phyloP scores from a whole-genome alignment of 2,888 invertebrate genomes.

The Lamellibrachia columna region DNA sequence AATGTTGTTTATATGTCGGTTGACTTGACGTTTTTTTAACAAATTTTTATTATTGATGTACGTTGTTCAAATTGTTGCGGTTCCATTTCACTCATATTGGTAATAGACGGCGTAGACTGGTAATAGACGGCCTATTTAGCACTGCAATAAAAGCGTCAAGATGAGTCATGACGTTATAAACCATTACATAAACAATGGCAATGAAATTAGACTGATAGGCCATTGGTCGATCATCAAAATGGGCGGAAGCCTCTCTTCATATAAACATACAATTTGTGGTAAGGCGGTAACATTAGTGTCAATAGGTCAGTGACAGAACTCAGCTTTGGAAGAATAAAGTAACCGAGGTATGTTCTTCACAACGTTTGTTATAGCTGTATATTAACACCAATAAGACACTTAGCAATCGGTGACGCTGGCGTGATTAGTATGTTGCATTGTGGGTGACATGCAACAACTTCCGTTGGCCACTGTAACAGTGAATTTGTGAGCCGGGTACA shows the following conservation, averaged over 20 bases:
- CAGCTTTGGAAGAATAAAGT: too few species aligned
- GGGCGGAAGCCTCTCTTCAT: too few species aligned
- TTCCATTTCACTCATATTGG: neutral
- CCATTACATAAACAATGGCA: neutral
- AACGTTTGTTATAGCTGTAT: neutral
- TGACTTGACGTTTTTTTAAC: neutral
- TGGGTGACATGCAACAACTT: too few species aligned
- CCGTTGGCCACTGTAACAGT: too few species aligned
- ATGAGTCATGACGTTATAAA: neutral
- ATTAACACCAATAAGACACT: too few species aligned
- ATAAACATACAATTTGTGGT: too few species aligned
- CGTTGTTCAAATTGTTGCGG: neutral
- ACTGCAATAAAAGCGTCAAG: neutral
- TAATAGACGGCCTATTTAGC: neutral
- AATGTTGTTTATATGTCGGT: neutral
- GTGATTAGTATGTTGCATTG: too few species aligned
- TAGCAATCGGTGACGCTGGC: too few species aligned
- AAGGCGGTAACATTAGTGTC: too few species aligned
- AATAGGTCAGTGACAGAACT: too few species aligned
- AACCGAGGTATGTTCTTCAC: neutral
- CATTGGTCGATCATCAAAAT: too few species aligned
- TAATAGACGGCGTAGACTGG: neutral
- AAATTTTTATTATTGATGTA: neutral
- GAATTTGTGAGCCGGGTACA: too few species aligned
- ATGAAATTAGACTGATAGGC: neutral